Percentiles rank a stretch among this genome's conserved stretches.
Evolutionary conservation across 2,113 vertebrate genomes (phyloP).

Genomic region (Pandion haliaetus): DNA sequence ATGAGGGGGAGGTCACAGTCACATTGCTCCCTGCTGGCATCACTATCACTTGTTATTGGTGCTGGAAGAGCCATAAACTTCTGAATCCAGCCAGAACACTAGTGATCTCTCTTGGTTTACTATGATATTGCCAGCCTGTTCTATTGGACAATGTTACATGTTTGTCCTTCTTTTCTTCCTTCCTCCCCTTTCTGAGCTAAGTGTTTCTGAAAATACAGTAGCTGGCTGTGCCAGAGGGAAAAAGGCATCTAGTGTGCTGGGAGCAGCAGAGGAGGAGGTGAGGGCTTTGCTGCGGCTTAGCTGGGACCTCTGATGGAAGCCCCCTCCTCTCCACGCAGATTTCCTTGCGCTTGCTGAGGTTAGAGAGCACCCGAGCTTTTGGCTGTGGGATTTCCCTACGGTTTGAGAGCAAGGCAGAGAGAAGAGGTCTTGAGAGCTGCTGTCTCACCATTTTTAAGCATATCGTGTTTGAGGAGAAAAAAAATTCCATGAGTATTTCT

Average conservation of each 20-base stretch:
- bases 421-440: background rate
- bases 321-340: background rate
- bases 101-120: background rate
- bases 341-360: background rate
- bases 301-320: slow-evolving; percentile 32
- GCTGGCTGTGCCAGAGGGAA: background rate
- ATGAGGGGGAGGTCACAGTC: background rate
- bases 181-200: background rate
- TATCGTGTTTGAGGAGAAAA: background rate
- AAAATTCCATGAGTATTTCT: background rate
- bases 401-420: background rate
- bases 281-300: background rate
- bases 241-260: background rate
- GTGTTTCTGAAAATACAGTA: background rate
- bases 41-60: background rate
- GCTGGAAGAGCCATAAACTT: background rate
- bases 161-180: background rate
- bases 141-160: rapidly evolving
- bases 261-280: background rate
- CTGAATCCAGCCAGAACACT: background rate
- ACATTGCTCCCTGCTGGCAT: background rate
- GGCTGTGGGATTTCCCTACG: background rate
- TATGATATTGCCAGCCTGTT: background rate
- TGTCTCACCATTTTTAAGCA: background rate
- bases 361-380: background rate